A percentile compares a stretch with the other conserved stretches of the same genome.
phyloP scores from a whole-genome alignment of 2,113 vertebrate genomes.

The Aythya baeri region DNA sequence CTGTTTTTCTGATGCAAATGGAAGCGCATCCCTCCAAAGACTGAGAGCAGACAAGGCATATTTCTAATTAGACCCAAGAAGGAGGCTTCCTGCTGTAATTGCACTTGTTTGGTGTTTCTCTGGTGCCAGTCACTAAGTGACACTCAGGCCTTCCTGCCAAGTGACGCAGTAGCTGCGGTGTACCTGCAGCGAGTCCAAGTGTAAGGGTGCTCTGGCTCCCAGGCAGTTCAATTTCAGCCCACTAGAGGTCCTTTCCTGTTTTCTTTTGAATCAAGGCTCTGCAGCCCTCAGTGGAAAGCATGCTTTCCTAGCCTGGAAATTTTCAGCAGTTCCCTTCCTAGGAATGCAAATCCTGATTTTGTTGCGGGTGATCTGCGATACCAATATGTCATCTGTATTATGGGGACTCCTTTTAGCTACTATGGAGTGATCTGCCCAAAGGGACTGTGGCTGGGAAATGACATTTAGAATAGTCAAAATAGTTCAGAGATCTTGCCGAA shows the following conservation, averaged over 20 bases:
- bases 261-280: neutral
- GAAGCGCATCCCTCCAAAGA: neutral
- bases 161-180: neutral
- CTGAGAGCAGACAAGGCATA: rapidly evolving
- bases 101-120: neutral
- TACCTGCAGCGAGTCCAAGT: neutral
- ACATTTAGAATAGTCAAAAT: neutral
- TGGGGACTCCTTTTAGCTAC: neutral
- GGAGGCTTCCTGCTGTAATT: neutral
- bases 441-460: neutral
- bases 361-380: neutral
- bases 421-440: neutral
- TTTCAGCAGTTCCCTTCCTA: neutral
- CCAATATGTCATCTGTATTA: neutral
- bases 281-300: neutral
- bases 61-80: neutral
- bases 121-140: neutral
- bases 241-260: conserved; percentile 50
- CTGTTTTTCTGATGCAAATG: neutral
- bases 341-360: neutral
- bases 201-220: neutral
- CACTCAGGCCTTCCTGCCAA: neutral
- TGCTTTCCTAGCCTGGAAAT: neutral
- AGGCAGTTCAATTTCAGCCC: neutral
- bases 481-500: neutral